Conservation (phyloP, 1,140 invertebrate genomes). For the Temnothorax curvispinosus region DNA sequence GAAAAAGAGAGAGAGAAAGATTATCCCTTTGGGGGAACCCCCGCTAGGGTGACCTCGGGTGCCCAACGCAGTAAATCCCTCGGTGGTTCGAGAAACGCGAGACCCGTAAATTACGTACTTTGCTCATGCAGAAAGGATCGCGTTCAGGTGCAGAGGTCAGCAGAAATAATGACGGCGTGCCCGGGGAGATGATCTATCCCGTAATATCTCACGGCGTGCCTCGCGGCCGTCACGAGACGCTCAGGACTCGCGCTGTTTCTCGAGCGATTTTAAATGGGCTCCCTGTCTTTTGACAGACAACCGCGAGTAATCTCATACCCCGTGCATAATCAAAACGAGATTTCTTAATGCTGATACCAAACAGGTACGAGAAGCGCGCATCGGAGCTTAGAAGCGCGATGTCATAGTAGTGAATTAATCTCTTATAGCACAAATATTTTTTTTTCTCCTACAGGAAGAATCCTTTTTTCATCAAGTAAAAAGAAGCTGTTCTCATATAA, state of each 20-base stretch:
- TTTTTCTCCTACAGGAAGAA: not conserved
- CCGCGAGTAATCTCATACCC: conserved; percentile 55
- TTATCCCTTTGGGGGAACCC: conserved; percentile 68
- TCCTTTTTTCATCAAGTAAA: not conserved
- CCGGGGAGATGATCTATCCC: conserved; percentile 77
- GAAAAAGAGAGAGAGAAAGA: not conserved
- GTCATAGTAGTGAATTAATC: conserved; percentile 42
- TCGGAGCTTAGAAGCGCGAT: conserved; percentile 17
- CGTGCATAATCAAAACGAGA: conserved; percentile 61
- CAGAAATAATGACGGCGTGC: conserved; percentile 78
- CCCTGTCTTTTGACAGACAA: conserved; percentile 66
- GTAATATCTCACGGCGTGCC: conserved; percentile 75
- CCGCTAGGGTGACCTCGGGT: conserved; percentile 80
- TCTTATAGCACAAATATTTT: not conserved
- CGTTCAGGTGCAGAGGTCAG: conserved; percentile 77
- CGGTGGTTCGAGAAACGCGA: conserved; percentile 79
- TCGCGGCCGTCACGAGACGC: conserved; percentile 66
- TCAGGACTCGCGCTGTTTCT: conserved; percentile 32
- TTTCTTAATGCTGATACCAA: conserved; percentile 58
- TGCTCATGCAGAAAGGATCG: conserved; percentile 81
- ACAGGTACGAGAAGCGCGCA: not conserved
- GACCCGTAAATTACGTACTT: conserved; percentile 84
- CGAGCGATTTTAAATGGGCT: conserved; percentile 65
- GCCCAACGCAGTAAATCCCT: conserved; percentile 82
- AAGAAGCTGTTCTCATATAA: not conserved